Conservation (phyloP, 2,113 vertebrate species). For the Actenoides lindsayi region DNA sequence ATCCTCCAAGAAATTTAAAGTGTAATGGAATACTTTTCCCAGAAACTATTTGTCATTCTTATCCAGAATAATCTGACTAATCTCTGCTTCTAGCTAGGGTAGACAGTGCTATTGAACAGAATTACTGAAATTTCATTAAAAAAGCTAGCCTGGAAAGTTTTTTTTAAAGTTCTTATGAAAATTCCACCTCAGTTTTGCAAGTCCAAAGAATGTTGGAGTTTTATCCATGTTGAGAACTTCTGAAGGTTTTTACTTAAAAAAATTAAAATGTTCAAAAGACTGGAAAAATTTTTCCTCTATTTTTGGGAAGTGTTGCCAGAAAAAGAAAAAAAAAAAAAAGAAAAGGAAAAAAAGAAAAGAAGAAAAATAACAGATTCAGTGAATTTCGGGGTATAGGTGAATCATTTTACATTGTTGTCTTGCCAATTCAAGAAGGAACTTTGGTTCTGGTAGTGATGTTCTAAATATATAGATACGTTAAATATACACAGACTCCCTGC, state of each 20-base stretch:
- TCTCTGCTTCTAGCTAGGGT: neutral
- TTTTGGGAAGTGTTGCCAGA: conserved; percentile 7
- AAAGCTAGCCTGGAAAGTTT: neutral
- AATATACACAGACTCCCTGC: conserved; percentile 5
- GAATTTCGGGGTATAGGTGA: conserved; percentile 48
- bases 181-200: conserved; percentile 30
- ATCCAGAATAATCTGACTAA: neutral
- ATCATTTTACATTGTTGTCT: conserved; percentile 40
- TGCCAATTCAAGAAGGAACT: conserved; percentile 45
- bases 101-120: neutral
- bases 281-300: neutral
- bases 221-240: neutral
- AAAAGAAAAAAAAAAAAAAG: conserved; percentile 7
- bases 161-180: neutral
- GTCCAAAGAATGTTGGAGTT: neutral
- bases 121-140: neutral
- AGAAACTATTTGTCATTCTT: neutral
- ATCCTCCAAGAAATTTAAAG: neutral
- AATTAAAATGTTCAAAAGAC: neutral
- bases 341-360: neutral
- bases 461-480: neutral
- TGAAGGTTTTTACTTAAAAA: neutral
- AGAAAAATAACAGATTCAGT: neutral
- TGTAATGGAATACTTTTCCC: neutral
- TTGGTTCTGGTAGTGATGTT: conserved; percentile 30